A percentile compares a stretch with the other conserved stretches of the same genome.
These are phyloP conservation scores for Hyposoter dolosus DNA, from an alignment of 2,888 invertebrate genomes.

Conservation along the genomic window DNA sequence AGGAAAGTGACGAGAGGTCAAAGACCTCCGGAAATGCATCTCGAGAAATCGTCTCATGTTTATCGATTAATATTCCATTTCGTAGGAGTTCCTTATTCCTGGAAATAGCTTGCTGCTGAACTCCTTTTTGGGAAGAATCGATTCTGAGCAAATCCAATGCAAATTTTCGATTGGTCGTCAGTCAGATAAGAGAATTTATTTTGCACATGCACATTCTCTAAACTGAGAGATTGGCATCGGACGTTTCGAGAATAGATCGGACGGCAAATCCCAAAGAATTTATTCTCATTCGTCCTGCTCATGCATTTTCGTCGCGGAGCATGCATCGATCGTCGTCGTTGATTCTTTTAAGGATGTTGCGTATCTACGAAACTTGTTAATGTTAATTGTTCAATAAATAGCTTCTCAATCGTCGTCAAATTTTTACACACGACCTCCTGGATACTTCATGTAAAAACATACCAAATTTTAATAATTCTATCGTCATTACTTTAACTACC, in stretches of 20 bases:
- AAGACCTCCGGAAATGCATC: conserved; percentile 54
- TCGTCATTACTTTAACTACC: too few relatives aligned
- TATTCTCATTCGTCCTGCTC: neutral
- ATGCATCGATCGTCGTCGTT: neutral
- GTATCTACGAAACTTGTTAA: too few relatives aligned
- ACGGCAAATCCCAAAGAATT: neutral
- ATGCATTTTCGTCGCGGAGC: neutral
- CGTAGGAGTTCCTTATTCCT: neutral
- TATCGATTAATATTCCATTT: conserved; percentile 30
- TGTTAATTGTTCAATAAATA: too few relatives aligned
- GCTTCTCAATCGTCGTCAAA: too few relatives aligned
- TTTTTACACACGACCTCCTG: too few relatives aligned
- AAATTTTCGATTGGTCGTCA: neutral
- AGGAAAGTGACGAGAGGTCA: conserved; percentile 60
- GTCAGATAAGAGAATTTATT: neutral
- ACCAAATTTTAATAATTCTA: too few relatives aligned
- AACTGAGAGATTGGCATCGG: neutral
- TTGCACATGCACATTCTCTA: neutral
- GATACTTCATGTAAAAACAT: too few relatives aligned
- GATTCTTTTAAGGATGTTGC: too few relatives aligned
- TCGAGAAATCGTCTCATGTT: conserved; percentile 34
- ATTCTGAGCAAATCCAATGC: neutral
- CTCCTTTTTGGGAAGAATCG: neutral
- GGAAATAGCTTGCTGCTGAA: neutral
- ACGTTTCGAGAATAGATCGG: too few relatives aligned